Evolutionary conservation across 2,797 vertebrate species (phyloP).

Genomic region (Sorex maritimensis): DNA sequence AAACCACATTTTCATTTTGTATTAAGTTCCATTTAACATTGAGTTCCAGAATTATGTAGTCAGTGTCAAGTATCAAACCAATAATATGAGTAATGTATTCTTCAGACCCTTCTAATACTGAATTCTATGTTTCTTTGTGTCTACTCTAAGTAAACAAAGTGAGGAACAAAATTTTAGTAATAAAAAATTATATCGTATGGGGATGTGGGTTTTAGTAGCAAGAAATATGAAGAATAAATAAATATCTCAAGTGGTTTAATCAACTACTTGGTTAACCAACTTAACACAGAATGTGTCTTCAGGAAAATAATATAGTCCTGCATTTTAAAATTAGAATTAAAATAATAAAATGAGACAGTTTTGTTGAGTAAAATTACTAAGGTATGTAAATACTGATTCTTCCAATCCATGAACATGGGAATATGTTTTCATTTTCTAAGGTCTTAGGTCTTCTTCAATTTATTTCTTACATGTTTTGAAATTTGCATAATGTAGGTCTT

Average conservation of each 20-base stretch:
- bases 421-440: too few relatives aligned
- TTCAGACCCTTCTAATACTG: not conserved
- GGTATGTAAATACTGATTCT: not conserved
- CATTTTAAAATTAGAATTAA: constrained; percentile 38
- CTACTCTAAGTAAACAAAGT: not conserved
- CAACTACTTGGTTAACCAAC: not conserved
- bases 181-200: not conserved
- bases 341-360: constrained; percentile 13
- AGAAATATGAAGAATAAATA: constrained; percentile 11
- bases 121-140: not conserved
- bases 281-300: constrained; percentile 45
- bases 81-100: not conserved
- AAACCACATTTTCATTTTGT: constrained; percentile 1
- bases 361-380: constrained; percentile 8
- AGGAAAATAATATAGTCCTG: not conserved
- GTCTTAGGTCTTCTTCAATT: too few relatives aligned
- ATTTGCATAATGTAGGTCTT: too few relatives aligned
- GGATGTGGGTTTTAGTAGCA: not conserved
- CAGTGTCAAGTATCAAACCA: not conserved
- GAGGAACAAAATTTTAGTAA: constrained; percentile 1
- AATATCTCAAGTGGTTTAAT: not conserved
- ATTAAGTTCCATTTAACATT: not conserved
- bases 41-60: not conserved
- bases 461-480: too few relatives aligned
- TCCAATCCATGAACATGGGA: too few relatives aligned